Evolutionary conservation across 2,797 vertebrate genomes (phyloP).

Genomic region (Muscicapa comitata): DNA sequence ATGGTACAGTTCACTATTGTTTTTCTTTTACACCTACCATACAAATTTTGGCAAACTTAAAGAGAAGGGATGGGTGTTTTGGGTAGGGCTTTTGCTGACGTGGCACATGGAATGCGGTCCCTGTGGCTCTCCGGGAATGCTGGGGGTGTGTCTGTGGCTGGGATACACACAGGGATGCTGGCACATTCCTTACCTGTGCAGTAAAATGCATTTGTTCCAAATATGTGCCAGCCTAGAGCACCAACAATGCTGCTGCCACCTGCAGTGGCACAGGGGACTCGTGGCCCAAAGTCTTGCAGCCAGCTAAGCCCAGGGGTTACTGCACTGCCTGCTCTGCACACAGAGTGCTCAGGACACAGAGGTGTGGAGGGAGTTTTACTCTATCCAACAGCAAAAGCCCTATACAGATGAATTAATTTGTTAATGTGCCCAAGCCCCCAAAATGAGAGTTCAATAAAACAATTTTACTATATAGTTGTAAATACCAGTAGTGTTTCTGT

Average conservation of each 20-base stretch:
- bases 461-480: constrained; percentile 82
- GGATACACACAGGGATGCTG: constrained; percentile 62
- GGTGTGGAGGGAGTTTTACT: constrained; percentile 69
- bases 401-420: constrained; percentile 82
- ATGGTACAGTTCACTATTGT: constrained; percentile 93
- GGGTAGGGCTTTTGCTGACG: constrained; percentile 85
- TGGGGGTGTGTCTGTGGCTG: constrained; percentile 47
- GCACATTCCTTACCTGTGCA: constrained; percentile 83
- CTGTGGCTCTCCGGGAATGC: constrained; percentile 70
- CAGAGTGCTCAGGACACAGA: constrained; percentile 48
- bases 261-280: constrained; percentile 69
- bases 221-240: constrained; percentile 71
- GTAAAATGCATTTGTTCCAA: constrained; percentile 74
- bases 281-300: constrained; percentile 64
- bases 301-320: constrained; percentile 56
- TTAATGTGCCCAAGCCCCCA: constrained; percentile 87
- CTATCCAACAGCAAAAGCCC: constrained; percentile 87
- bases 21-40: constrained; percentile 93
- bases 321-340: constrained; percentile 71
- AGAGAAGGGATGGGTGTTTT: constrained; percentile 72
- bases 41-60: constrained; percentile 79
- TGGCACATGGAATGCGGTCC: constrained; percentile 63
- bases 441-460: constrained; percentile 82
- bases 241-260: constrained; percentile 65
- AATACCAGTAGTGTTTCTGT: constrained; percentile 84